Percentiles rank a stretch among this genome's conserved stretches.
These are phyloP conservation scores for Melopsittacus undulatus DNA, from an alignment of 2,797 vertebrate genomes.

Conservation along the genomic window DNA sequence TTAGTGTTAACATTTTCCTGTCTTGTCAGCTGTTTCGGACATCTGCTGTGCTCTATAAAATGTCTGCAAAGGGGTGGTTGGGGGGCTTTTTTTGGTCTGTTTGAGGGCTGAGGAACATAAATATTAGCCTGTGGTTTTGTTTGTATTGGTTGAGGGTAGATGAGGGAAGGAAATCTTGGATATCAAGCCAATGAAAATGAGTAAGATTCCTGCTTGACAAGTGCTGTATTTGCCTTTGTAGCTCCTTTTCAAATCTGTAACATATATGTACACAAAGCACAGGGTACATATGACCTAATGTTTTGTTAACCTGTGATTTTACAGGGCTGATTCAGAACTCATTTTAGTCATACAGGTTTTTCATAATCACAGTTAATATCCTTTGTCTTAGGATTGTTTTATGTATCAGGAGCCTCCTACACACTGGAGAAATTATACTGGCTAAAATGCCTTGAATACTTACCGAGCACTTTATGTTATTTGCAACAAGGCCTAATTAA, in stretches of 20 bases:
- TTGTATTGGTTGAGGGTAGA: conserved; percentile 52
- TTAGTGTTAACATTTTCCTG: conserved; percentile 56
- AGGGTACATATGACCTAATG: neutral
- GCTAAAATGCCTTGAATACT: neutral
- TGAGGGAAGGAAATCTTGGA: conserved; percentile 44
- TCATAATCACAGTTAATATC: neutral
- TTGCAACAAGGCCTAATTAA: neutral
- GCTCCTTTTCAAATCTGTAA: conserved; percentile 14
- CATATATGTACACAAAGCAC: neutral
- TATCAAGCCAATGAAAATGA: conserved; percentile 56
- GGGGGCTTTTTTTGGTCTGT: conserved; percentile 53
- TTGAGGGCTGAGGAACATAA: conserved; percentile 56
- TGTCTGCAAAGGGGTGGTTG: conserved; percentile 19
- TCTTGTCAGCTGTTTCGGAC: conserved; percentile 73
- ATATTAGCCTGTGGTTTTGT: conserved; percentile 69
- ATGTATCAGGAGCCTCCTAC: neutral
- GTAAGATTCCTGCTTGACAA: conserved; percentile 22
- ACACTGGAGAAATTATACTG: conserved; percentile 11
- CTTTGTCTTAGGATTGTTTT: neutral
- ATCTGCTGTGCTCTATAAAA: conserved; percentile 68
- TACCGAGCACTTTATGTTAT: neutral
- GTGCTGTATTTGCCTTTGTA: neutral
- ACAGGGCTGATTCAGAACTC: conserved; percentile 12
- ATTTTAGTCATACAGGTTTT: neutral
- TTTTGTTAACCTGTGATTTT: conserved; percentile 23